Evolutionary conservation across 1,140 invertebrate genomes (phyloP).

Genomic region (Drosophila ananassae): DNA sequence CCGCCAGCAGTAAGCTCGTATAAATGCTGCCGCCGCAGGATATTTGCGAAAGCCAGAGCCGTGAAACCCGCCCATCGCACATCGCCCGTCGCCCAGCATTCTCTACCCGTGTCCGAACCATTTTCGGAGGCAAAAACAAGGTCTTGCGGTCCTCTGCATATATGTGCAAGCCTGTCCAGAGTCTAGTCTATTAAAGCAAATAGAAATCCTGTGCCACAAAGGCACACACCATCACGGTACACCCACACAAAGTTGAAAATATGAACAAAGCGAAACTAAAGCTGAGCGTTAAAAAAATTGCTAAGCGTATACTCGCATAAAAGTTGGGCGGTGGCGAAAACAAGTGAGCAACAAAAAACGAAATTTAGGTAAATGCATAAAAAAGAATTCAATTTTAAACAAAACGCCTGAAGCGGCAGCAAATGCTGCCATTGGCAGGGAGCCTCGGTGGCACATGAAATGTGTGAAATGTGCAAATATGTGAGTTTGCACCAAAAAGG

Average conservation of each 20-base stretch:
- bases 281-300: constrained; percentile 33
- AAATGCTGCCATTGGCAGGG: constrained; percentile 32
- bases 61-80: constrained; percentile 21
- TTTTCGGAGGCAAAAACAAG: constrained; percentile 9
- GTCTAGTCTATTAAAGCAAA: constrained; percentile 74
- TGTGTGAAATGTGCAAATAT: constrained; percentile 58
- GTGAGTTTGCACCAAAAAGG: constrained; percentile 11
- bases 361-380: constrained; percentile 73
- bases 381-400: constrained; percentile 71
- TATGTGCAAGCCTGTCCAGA: constrained; percentile 33
- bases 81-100: constrained; percentile 7
- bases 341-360: constrained; percentile 48
- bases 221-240: constrained; percentile 7
- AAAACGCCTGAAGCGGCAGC: constrained; percentile 47
- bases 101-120: constrained; percentile 13
- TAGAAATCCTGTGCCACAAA: constrained; percentile 49
- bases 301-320: constrained; percentile 21
- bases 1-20: constrained; percentile 61
- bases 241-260: constrained; percentile 50
- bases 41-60: constrained; percentile 66
- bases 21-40: constrained; percentile 70
- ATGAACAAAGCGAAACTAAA: constrained; percentile 53
- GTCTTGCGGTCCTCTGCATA: constrained; percentile 2
- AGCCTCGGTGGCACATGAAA: constrained; percentile 26
- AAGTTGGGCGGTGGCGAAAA: constrained; percentile 23